These are phyloP conservation scores for Chaenogobius annularis DNA, from an alignment of 2,113 vertebrate species.

Conservation along the genomic window DNA sequence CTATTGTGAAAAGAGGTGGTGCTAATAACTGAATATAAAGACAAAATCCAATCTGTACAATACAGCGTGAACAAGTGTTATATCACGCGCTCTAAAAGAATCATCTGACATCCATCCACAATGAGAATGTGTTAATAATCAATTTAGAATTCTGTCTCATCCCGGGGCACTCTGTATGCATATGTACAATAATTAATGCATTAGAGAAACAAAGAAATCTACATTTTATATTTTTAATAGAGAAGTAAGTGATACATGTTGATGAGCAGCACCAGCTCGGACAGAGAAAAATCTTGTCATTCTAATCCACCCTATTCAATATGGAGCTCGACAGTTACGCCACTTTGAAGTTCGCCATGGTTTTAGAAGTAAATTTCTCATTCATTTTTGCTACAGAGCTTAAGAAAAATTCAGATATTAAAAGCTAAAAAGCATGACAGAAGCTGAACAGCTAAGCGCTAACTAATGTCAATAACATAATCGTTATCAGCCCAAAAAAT, in stretches of 20 bases:
- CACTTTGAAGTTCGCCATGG: too few relatives aligned
- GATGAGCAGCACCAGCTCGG: background rate
- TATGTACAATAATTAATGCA: background rate
- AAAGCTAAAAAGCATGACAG: too few relatives aligned
- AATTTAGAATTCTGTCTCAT: slow-evolving; percentile 5
- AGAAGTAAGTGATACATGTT: background rate
- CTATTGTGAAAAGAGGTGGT: slow-evolving; percentile 30
- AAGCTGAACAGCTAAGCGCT: too few relatives aligned
- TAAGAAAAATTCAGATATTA: too few relatives aligned
- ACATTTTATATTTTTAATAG: background rate
- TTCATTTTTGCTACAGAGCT: too few relatives aligned
- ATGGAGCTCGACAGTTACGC: too few relatives aligned
- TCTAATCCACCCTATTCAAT: background rate
- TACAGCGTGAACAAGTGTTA: slow-evolving; percentile 21
- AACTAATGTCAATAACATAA: too few relatives aligned
- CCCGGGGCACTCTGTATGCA: background rate
- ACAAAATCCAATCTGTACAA: background rate
- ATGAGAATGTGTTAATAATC: slow-evolving; percentile 9
- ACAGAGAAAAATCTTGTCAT: background rate
- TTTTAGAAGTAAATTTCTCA: too few relatives aligned
- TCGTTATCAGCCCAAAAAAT: too few relatives aligned
- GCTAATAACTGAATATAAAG: slow-evolving; percentile 42
- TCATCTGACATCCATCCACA: slow-evolving; percentile 10
- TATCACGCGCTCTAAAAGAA: slow-evolving; percentile 17
- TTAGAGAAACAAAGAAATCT: background rate